Evolutionary conservation across 2,797 vertebrate genomes (phyloP).

Genomic region (Hippopotamyrus pictus): DNA sequence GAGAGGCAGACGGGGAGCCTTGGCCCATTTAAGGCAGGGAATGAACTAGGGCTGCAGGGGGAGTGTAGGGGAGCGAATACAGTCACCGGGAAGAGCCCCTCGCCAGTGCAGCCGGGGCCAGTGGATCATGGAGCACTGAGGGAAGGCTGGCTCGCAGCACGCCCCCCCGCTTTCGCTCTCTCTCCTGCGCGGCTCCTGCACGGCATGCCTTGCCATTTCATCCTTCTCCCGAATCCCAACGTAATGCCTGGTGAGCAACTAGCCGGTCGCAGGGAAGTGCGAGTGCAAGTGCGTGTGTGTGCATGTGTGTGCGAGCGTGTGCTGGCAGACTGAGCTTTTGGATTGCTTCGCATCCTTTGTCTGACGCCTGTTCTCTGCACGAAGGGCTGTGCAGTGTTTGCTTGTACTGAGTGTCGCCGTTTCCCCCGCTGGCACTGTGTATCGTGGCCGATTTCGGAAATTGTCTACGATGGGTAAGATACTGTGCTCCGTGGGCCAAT

Average conservation of each 20-base stretch:
- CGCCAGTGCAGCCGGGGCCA: neutral
- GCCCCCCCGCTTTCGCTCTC: constrained; percentile 15
- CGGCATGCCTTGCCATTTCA: neutral
- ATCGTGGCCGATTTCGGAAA: neutral
- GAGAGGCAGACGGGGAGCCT: constrained; percentile 22
- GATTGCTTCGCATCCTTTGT: constrained; percentile 11
- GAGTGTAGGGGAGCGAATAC: neutral
- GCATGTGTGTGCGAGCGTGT: neutral
- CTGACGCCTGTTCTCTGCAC: neutral
- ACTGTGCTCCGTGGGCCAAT: neutral
- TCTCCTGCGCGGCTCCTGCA: constrained; percentile 21
- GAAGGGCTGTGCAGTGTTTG: neutral
- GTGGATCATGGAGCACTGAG: constrained; percentile 28
- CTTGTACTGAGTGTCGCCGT: neutral
- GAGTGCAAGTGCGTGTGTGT: neutral
- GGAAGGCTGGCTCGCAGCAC: neutral
- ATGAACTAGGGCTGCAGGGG: constrained; percentile 23
- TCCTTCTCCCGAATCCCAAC: constrained; percentile 37
- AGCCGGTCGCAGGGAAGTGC: neutral
- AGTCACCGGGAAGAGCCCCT: neutral
- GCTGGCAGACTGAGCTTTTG: neutral
- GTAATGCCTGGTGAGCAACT: constrained; percentile 57
- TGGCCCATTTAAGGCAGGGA: constrained; percentile 29
- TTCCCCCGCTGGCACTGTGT: neutral
- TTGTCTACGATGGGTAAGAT: neutral